Evolutionary conservation across 2,113 vertebrate genomes (phyloP), one percentile per base, ranked within the genome.

Genomic region (Notarius lentiginosus): DNA sequence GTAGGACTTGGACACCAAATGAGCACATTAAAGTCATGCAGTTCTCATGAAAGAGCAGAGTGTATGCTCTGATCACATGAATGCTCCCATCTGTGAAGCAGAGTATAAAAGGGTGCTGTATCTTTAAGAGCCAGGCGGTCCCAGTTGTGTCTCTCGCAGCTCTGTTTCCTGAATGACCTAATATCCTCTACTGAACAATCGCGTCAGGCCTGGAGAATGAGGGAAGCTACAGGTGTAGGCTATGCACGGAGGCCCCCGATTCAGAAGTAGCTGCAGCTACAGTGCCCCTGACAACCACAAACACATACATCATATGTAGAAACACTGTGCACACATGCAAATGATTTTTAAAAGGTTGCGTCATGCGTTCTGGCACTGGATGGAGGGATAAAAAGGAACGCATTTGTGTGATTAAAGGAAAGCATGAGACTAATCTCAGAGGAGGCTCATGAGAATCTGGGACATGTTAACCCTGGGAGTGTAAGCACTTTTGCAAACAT

Each of bases 81-180:
- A 79, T 79, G n/a, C 8, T 34, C 18, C 10, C 8, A 47, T 61
- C 18, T 41, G 58, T 81, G 56, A 81, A 80, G 79, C 18, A 3
- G 14, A 76, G 2, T 47, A 92, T 91, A 94, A 94, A 94, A 93
- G 90, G 75, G 83, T 70, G 80, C 90, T 92, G 93, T 93, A 93
- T 91, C 94, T 95, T 95, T 95, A 95, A 95, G 93, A 94, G 91
- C 91, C 88, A 92, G 93, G 92, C 92, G 91, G 95, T 92, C 95
- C 94, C 91, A 76, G 93, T 93, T 95, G 93, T 93, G 90, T 91
- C 82, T 90, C 90, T 94, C 89, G 90, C 93, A 87, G 88, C 91
- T 94, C 92, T 66, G 82, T 89, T 92, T 97, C 94, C 41, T 79
- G 95, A 94, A 96, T 97, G 95, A 97, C 95, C 96, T 98, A 96